Evolutionary conservation across 1,140 invertebrate genomes (phyloP).

Genomic region (Orius laevigatus): DNA sequence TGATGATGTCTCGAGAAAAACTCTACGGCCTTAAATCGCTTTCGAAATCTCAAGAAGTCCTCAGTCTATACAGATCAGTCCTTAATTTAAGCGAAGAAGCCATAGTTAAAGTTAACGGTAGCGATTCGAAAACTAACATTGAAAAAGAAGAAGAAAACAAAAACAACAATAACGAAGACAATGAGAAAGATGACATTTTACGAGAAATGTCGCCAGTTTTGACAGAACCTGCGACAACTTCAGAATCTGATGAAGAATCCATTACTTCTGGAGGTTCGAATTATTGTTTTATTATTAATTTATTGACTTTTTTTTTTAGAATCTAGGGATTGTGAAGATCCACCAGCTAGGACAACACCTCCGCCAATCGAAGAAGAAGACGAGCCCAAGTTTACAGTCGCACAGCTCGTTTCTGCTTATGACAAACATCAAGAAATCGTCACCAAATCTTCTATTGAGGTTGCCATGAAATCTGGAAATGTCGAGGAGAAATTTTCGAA

Average conservation of each 20-base stretch:
- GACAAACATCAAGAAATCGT: conserved; percentile 36
- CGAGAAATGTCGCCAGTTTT: conserved; percentile 3
- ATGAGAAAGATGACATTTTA: too few species aligned
- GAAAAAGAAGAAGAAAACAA: too few species aligned
- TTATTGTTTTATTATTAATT: not conserved
- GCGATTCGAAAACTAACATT: too few species aligned
- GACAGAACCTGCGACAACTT: conserved; percentile 15
- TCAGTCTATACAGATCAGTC: conserved; percentile 29
- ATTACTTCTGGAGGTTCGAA: too few species aligned
- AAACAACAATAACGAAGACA: too few species aligned
- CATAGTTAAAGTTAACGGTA: not conserved
- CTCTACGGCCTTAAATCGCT: conserved; percentile 34
- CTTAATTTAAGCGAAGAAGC: conserved; percentile 7
- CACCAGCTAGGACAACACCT: not conserved
- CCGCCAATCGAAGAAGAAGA: conserved; percentile 23
- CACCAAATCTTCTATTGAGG: conserved; percentile 30
- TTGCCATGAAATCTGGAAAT: conserved; percentile 31
- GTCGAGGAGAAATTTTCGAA: conserved; percentile 21
- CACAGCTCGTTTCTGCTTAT: conserved; percentile 34
- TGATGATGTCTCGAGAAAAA: conserved; percentile 31
- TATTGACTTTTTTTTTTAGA: not conserved
- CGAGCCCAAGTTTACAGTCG: conserved; percentile 34
- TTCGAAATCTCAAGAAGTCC: conserved; percentile 37
- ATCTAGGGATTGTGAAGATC: not conserved
- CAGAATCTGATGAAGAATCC: conserved; percentile 16